Conservation (phyloP, 1,140 invertebrate genomes). For the Drosophila novamexicana region DNA sequence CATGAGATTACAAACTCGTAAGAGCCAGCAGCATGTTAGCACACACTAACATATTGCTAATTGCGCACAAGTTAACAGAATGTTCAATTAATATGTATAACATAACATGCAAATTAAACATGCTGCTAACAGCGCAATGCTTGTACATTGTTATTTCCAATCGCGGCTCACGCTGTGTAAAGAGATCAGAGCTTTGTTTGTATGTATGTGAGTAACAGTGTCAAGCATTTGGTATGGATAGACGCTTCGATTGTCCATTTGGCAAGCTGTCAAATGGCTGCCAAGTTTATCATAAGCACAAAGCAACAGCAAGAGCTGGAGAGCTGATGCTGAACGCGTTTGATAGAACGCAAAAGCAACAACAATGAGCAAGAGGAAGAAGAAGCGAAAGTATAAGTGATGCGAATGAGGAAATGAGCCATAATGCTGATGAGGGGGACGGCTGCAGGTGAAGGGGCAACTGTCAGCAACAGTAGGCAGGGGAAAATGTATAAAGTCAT, state of each 20-base stretch:
- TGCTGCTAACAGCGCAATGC: too few species aligned
- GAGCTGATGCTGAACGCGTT: background rate
- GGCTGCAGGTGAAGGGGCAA: background rate
- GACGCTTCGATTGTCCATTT: background rate
- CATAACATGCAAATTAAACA: too few species aligned
- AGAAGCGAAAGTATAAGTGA: slow-evolving; percentile 6
- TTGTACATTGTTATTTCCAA: background rate
- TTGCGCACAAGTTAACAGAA: too few species aligned
- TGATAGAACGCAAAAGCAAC: background rate
- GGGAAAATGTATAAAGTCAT: slow-evolving; percentile 6
- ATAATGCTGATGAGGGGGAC: background rate
- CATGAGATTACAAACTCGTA: background rate
- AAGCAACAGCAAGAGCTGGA: background rate
- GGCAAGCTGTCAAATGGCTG: slow-evolving; percentile 8
- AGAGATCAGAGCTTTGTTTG: background rate
- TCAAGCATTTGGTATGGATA: slow-evolving; percentile 5
- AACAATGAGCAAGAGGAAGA: background rate
- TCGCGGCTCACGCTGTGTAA: background rate
- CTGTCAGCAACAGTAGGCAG: background rate
- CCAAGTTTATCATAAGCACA: slow-evolving; percentile 1
- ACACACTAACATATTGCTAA: too few species aligned
- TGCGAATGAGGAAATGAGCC: slow-evolving; percentile 32
- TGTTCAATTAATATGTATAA: too few species aligned
- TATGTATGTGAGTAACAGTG: background rate
- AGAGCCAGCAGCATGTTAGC: too few species aligned